Evolutionary conservation across 2,113 vertebrate species (phyloP).

Genomic region (Microcebus griseorufus): DNA sequence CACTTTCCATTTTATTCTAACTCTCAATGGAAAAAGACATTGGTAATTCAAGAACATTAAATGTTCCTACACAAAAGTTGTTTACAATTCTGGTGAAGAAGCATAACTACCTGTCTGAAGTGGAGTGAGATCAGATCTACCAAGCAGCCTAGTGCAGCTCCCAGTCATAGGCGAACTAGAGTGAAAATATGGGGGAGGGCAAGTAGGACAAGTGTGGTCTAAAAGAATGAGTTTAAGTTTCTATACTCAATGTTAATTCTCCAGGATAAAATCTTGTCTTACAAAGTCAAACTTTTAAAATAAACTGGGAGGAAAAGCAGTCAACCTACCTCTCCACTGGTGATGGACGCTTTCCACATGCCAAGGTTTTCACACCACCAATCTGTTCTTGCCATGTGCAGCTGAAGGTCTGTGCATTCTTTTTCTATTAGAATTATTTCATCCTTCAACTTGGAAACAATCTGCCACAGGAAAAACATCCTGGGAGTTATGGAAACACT

Average conservation of each 20-base stretch:
- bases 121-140: not conserved
- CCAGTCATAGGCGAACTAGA: not conserved
- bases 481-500: not conserved
- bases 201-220: not conserved
- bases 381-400: constrained; percentile 96
- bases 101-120: not conserved
- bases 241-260: not conserved
- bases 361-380: constrained; percentile 99
- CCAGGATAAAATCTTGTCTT: not conserved
- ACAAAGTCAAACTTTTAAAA: not conserved
- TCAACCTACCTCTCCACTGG: constrained; percentile 89
- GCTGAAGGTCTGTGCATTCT: constrained; percentile 94
- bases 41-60: not conserved
- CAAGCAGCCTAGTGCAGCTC: not conserved
- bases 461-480: constrained; percentile 83
- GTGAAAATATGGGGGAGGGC: rapidly evolving
- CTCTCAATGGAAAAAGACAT: not conserved
- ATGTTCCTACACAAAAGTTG: not conserved
- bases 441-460: constrained; percentile 95
- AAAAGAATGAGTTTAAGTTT: not conserved
- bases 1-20: not conserved
- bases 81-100: not conserved
- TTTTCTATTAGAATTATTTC: constrained; percentile 96
- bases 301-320: not conserved
- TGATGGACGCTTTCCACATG: constrained; percentile 93